These are phyloP conservation scores for Caenorhabditis parvicauda DNA, from an alignment of 2,888 invertebrate genomes.

Conservation along the genomic window DNA sequence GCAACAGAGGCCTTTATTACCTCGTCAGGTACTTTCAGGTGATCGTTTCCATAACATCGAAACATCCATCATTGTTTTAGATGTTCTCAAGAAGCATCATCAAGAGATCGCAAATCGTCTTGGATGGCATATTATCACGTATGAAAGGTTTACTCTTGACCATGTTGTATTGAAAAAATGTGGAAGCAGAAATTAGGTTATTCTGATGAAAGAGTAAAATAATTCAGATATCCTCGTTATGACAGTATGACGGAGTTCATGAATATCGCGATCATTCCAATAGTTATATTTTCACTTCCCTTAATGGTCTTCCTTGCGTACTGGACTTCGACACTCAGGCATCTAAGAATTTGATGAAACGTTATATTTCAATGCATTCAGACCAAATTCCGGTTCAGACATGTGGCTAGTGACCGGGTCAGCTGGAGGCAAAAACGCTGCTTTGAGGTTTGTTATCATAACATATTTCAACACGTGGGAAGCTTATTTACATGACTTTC, in stretches of 20 bases:
- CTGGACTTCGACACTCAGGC: conserved; percentile 54
- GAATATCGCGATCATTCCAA: conserved; percentile 59
- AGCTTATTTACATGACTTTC: no score
- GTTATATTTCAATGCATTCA: conserved; percentile 8
- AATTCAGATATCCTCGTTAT: conserved; percentile 49
- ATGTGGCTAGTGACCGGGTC: conserved; percentile 59
- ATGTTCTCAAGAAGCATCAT: conserved; percentile 46
- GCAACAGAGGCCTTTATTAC: conserved; percentile 44
- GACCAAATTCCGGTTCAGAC: conserved; percentile 45
- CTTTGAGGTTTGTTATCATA: conserved; percentile 37
- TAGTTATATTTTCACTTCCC: conserved; percentile 53
- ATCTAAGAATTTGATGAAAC: not conserved
- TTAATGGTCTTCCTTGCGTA: conserved; percentile 60
- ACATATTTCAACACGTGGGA: no score
- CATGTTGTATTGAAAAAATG: not conserved
- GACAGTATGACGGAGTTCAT: conserved; percentile 59
- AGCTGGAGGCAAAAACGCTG: conserved; percentile 60
- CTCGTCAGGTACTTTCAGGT: conserved; percentile 51
- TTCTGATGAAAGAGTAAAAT: not conserved
- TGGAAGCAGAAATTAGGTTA: no score
- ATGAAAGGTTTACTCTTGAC: conserved; percentile 33
- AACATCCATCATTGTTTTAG: conserved; percentile 17
- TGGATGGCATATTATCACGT: conserved; percentile 53
- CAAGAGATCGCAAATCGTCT: conserved; percentile 48
- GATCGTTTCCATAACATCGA: not conserved